Conservation (phyloP, 92 coral and sea anemone genomes). For the Phenganax stokvisi region DNA sequence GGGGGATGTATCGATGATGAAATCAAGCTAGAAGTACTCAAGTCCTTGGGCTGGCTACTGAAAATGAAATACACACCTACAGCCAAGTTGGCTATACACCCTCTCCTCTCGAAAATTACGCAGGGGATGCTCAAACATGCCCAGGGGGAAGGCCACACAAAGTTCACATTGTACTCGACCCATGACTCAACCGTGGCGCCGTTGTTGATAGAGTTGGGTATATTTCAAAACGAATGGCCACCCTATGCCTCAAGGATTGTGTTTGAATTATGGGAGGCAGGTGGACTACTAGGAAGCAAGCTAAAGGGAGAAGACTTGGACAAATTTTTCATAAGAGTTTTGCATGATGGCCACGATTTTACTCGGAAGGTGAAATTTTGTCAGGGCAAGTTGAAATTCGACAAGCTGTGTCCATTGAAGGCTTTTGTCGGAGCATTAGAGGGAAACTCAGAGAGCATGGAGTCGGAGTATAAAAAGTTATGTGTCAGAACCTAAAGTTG, state of each 20-base stretch:
- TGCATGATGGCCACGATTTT: constrained; percentile 69
- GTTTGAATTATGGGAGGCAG: constrained; percentile 76
- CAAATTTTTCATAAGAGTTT: constrained; percentile 47
- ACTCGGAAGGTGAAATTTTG: constrained; percentile 69
- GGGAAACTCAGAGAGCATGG: constrained; percentile 1
- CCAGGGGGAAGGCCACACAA: constrained; percentile 47
- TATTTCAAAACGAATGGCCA: constrained; percentile 56
- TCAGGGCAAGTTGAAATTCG: constrained; percentile 43
- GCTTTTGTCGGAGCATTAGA: constrained; percentile 47
- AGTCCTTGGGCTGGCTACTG: constrained; percentile 58
- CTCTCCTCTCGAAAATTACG: constrained; percentile 65
- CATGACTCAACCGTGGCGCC: constrained; percentile 79
- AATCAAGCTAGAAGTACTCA: constrained; percentile 46
- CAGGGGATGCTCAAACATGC: constrained; percentile 61
- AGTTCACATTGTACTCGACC: constrained; percentile 72
- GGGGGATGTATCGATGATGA: constrained; percentile 66
- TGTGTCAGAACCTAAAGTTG: background rate
- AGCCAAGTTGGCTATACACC: constrained; percentile 54
- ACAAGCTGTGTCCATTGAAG: constrained; percentile 71
- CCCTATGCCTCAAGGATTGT: constrained; percentile 76
- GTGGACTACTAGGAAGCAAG: constrained; percentile 12
- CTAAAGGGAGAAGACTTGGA: background rate
- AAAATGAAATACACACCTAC: constrained; percentile 56
- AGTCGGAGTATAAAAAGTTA: background rate
- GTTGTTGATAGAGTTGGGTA: constrained; percentile 58